Evolutionary conservation across 2,113 vertebrate species (phyloP).

Genomic region (Pao palembangensis): DNA sequence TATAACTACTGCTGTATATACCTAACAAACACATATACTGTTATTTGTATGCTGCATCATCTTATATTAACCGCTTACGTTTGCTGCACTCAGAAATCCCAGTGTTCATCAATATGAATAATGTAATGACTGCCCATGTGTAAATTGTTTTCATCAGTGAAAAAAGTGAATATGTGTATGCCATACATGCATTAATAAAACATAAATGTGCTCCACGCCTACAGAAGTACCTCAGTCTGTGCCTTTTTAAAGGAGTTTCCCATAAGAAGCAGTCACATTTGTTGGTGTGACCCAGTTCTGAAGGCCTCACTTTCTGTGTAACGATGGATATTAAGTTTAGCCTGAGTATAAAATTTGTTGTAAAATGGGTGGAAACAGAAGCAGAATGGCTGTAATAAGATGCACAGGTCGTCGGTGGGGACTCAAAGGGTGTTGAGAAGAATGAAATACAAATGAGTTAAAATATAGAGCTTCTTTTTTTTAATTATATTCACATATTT

Average conservation of each 20-base stretch:
- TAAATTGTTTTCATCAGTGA: slow-evolving; percentile 48
- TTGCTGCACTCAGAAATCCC: slow-evolving; percentile 49
- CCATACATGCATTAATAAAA: slow-evolving; percentile 62
- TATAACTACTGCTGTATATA: slow-evolving; percentile 75
- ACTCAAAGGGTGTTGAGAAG: background rate
- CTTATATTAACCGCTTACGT: slow-evolving; percentile 50
- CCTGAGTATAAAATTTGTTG: too few species aligned
- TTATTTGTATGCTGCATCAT: slow-evolving; percentile 35
- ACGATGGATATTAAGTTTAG: too few species aligned
- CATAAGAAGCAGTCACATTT: too few species aligned
- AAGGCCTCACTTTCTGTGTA: too few species aligned
- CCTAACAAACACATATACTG: slow-evolving; percentile 50
- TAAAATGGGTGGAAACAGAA: too few species aligned
- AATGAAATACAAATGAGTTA: slow-evolving; percentile 21
- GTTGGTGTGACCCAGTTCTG: too few species aligned
- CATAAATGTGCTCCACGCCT: slow-evolving; percentile 8
- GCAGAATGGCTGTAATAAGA: background rate
- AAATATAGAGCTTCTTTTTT: slow-evolving; percentile 71
- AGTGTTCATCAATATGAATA: slow-evolving; percentile 49
- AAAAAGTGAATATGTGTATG: slow-evolving; percentile 41
- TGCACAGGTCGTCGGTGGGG: background rate
- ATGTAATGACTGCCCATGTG: slow-evolving; percentile 48
- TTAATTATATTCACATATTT: slow-evolving; percentile 47
- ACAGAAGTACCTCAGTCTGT: background rate
- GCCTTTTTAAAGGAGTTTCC: background rate